A percentile compares a stretch with the other conserved stretches of the same genome.
phyloP scores from a whole-genome alignment of 2,888 invertebrate species.

The Zaprionus bogoriensis region DNA sequence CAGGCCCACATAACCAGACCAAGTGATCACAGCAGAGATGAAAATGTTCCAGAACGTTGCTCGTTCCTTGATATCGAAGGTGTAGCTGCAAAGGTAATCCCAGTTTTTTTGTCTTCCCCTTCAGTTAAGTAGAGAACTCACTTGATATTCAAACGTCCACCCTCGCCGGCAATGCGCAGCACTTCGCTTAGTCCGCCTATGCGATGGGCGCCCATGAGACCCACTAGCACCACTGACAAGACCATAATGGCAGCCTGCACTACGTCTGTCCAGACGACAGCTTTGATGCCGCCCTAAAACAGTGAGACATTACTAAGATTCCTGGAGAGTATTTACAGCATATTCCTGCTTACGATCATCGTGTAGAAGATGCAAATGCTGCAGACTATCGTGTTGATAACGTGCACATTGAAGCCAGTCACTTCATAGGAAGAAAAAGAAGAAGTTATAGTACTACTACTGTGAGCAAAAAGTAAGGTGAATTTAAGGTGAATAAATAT shows the following conservation, averaged over 20 bases:
- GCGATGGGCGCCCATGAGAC: slow-evolving; percentile 80
- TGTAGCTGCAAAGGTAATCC: slow-evolving; percentile 83
- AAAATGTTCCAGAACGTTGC: slow-evolving; percentile 87
- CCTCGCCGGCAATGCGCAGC: slow-evolving; percentile 77
- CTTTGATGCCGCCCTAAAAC: slow-evolving; percentile 83
- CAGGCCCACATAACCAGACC: slow-evolving; percentile 86
- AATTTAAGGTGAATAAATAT: no score
- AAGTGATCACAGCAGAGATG: slow-evolving; percentile 85
- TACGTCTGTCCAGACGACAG: slow-evolving; percentile 85
- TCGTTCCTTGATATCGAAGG: slow-evolving; percentile 85
- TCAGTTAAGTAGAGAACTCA: slow-evolving; percentile 57
- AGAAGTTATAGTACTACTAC: not conserved
- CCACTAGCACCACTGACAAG: slow-evolving; percentile 80
- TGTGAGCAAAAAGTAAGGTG: no score
- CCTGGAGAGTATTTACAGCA: not conserved
- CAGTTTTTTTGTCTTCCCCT: no score
- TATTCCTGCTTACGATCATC: slow-evolving; percentile 83
- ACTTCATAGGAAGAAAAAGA: slow-evolving; percentile 79
- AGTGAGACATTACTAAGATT: not conserved
- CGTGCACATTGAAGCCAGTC: slow-evolving; percentile 84
- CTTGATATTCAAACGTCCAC: slow-evolving; percentile 82
- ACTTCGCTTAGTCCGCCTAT: slow-evolving; percentile 82
- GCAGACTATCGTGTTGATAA: slow-evolving; percentile 84
- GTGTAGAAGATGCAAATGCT: slow-evolving; percentile 85
- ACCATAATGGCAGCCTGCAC: slow-evolving; percentile 83